Percentiles rank a stretch among this genome's conserved stretches.
Evolutionary conservation across 1,140 invertebrate genomes (phyloP).

Genomic region (Caenorhabditis inopinata): DNA sequence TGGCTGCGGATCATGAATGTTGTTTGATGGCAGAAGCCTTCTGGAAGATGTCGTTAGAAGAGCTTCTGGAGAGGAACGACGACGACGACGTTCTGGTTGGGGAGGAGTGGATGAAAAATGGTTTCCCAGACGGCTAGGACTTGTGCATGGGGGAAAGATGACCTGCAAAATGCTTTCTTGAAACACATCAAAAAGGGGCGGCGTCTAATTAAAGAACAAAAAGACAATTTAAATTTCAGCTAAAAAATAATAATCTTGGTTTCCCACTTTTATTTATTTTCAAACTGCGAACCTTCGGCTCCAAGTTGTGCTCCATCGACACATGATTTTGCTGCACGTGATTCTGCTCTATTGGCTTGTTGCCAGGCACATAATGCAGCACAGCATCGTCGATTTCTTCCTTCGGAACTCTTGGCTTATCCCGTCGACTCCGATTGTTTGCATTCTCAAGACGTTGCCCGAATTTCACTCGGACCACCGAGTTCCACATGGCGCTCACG

Average conservation of each 20-base stretch:
- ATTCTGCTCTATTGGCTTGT: background rate
- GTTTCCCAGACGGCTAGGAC: background rate
- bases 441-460: conserved; percentile 44
- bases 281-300: background rate
- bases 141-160: background rate
- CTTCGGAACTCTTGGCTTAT: conserved; percentile 17
- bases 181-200: too few relatives aligned
- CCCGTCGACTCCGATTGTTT: conserved; percentile 44
- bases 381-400: conserved; percentile 33
- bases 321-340: background rate
- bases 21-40: background rate
- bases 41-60: background rate
- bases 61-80: background rate
- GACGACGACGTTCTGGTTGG: background rate
- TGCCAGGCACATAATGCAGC: background rate
- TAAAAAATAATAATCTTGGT: too few relatives aligned
- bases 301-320: background rate
- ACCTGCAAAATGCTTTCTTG: background rate
- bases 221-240: too few relatives aligned
- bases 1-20: background rate
- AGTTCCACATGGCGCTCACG: conserved; percentile 56
- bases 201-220: too few relatives aligned
- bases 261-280: too few relatives aligned
- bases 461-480: conserved; percentile 53
- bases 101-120: background rate